These are phyloP conservation scores for Calliphora vomitoria DNA, from an alignment of 2,888 invertebrate genomes.

Conservation along the genomic window DNA sequence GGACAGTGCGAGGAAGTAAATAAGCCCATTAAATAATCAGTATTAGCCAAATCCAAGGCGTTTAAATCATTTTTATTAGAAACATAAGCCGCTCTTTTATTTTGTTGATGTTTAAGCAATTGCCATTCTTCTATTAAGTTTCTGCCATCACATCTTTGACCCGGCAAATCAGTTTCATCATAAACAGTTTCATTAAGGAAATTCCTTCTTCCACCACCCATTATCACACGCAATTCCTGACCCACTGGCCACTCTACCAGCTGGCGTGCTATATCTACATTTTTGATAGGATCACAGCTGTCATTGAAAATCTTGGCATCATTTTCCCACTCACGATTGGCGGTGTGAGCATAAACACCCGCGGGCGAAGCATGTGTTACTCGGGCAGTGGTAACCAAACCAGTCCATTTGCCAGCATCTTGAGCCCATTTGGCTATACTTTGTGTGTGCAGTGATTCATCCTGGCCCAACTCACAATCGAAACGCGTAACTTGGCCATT, in stretches of 20 bases:
- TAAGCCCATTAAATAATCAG: slow-evolving; percentile 86
- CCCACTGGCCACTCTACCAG: slow-evolving; percentile 88
- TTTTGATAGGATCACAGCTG: slow-evolving; percentile 84
- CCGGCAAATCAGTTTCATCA: slow-evolving; percentile 85
- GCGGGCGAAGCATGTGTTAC: slow-evolving; percentile 92
- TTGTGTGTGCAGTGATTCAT: slow-evolving; percentile 86
- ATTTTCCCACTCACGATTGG: slow-evolving; percentile 89
- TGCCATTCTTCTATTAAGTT: slow-evolving; percentile 90
- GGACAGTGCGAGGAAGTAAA: slow-evolving; percentile 86
- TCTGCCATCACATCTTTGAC: slow-evolving; percentile 87
- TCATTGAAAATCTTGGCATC: slow-evolving; percentile 86
- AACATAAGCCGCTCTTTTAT: slow-evolving; percentile 80
- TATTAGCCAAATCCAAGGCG: slow-evolving; percentile 82
- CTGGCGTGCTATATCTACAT: slow-evolving; percentile 90
- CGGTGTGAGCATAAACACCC: slow-evolving; percentile 89
- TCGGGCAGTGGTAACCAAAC: slow-evolving; percentile 90
- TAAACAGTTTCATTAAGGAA: slow-evolving; percentile 81
- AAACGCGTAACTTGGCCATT: slow-evolving; percentile 87
- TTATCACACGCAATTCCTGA: slow-evolving; percentile 87
- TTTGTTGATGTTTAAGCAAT: slow-evolving; percentile 69
- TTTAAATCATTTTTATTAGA: slow-evolving; percentile 77
- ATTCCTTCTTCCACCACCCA: slow-evolving; percentile 80
- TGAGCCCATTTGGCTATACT: slow-evolving; percentile 90
- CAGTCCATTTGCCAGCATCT: slow-evolving; percentile 86
- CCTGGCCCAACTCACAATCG: slow-evolving; percentile 87